Evolutionary conservation across 2,113 vertebrate genomes (phyloP).

Genomic region (Chaenogobius annularis): DNA sequence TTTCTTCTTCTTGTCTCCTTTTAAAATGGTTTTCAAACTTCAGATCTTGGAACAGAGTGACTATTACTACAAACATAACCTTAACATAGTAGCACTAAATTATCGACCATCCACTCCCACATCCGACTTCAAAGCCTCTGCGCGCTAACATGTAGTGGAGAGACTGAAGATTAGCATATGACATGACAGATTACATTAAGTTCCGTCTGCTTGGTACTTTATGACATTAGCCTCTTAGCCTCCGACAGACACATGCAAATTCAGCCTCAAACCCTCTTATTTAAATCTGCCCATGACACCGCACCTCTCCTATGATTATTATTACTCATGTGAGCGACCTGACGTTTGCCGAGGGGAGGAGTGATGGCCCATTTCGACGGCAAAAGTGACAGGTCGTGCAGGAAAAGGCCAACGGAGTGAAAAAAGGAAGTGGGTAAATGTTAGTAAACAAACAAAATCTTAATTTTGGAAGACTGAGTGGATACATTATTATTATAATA

Average conservation of each 20-base stretch:
- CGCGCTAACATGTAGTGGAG: slow-evolving; percentile 31
- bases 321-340: slow-evolving; percentile 96
- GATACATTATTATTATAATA: not conserved
- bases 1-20: too few species aligned
- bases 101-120: slow-evolving; percentile 79
- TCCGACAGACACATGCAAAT: slow-evolving; percentile 88
- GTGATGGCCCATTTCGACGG: slow-evolving; percentile 90
- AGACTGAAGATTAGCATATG: slow-evolving; percentile 99
- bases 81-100: not conserved
- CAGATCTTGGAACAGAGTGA: not conserved
- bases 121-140: slow-evolving; percentile 48
- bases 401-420: slow-evolving; percentile 29
- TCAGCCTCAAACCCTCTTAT: slow-evolving; percentile 95
- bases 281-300: slow-evolving; percentile 98
- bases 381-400: slow-evolving; percentile 76
- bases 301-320: slow-evolving; percentile 96
- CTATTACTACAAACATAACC: not conserved
- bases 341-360: slow-evolving; percentile 93
- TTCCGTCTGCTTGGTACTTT: slow-evolving; percentile 92
- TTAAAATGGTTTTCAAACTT: not conserved
- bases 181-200: slow-evolving; percentile 99
- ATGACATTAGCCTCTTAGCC: slow-evolving; percentile 99
- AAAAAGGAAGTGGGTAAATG: slow-evolving; percentile 19
- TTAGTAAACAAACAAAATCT: slow-evolving; percentile 28
- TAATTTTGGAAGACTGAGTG: not conserved